phyloP scores from a whole-genome alignment of 2,888 invertebrate genomes.

The Protonemura montana region DNA sequence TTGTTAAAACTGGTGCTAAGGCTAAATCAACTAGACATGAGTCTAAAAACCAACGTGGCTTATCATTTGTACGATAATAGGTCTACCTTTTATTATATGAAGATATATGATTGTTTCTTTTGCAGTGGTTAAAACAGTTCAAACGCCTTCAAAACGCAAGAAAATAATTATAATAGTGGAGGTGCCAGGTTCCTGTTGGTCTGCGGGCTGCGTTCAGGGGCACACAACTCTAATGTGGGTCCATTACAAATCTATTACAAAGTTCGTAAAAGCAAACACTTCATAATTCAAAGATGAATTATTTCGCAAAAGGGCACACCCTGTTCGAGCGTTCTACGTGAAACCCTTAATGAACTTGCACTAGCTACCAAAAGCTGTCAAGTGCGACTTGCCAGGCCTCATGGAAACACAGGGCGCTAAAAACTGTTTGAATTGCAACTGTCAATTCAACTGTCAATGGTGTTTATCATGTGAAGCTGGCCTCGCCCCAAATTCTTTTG shows the following conservation, averaged over 20 bases:
- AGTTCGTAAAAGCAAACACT: not conserved
- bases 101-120: too few species aligned
- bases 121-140: too few species aligned
- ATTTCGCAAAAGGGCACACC: not conserved
- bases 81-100: too few species aligned
- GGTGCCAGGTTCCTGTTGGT: not conserved
- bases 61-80: too few species aligned
- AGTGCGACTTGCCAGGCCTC: not conserved
- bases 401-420: not conserved
- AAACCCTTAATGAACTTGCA: not conserved
- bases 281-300: not conserved
- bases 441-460: not conserved
- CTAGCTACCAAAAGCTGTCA: not conserved
- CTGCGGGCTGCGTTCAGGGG: not conserved
- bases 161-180: not conserved
- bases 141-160: not conserved
- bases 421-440: not conserved
- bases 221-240: not conserved
- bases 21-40: too few species aligned
- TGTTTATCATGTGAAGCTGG: not conserved
- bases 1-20: too few species aligned
- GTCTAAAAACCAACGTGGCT: too few species aligned
- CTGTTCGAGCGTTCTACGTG: not conserved
- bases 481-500: not conserved
- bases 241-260: not conserved